Base-by-base conservation (phyloP, 2,797 vertebrate genomes). In the Hybognathus amarus region DNA sequence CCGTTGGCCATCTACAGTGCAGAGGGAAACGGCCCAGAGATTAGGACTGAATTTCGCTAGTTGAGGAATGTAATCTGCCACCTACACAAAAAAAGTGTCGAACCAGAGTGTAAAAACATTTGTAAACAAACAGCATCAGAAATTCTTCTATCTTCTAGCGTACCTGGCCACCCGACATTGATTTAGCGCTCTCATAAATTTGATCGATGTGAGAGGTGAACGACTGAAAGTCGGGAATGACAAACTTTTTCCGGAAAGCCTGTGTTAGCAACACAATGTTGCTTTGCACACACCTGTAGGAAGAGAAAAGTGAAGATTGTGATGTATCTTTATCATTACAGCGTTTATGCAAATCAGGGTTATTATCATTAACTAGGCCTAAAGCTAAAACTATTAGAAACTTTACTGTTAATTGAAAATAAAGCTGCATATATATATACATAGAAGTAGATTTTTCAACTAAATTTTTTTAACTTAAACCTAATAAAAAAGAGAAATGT, bases 1-100 rank as follows among this genome's bases (percentile, higher is more conserved):
- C 98, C 98, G 97, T 90, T 99, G 98, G 87, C 98, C 98, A 67
- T 99, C 98, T 0, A 99, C 97, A 9, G 98, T 99, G 93, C 98
- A 99, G 85, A 99, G 93, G 10, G 98, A 95, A 9, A 97, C 97
- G 6, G 95, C 97, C 98, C 98, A 99, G 88, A 99, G 93, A 90
- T 99, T 97, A 1, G 97, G 97, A 87, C 97, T 98, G 95, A 99
- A 99, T 86, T 98, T 98, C 59, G 98, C 95, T 92, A 99, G 93
- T 73, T 99, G 98, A 87, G 98, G 98, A 90, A 99, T 98, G 92
- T 99, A 99, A 91, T 99, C 98, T 22, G 98, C 98, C 93, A 99
- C 98, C 98, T 99, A 80, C 10, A 73, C 75, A 30, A 20, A 50
- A 47, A 82, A 24, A 22, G 2, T 50, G 67, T 5, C 8, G 78